phyloP scores from a whole-genome alignment of 1,140 invertebrate species.

The Magallana angulata region DNA sequence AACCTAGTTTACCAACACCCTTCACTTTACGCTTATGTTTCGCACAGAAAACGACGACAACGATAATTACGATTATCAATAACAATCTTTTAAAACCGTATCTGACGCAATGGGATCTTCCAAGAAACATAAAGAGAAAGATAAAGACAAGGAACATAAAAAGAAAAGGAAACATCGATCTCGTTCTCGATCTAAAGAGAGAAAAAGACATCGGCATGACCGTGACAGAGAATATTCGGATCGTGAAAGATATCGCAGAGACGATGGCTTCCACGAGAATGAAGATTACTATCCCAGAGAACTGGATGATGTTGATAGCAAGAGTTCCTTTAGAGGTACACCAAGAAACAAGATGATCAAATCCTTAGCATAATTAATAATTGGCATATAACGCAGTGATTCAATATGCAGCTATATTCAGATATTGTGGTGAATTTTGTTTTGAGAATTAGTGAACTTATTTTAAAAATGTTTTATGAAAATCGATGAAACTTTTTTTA shows the following conservation, averaged over 20 bases:
- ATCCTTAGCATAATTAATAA: too few species aligned
- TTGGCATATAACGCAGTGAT: too few species aligned
- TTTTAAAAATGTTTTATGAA: too few species aligned
- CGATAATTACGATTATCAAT: too few species aligned
- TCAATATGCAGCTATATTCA: too few species aligned
- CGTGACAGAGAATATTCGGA: conserved; percentile 52
- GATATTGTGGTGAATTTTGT: too few species aligned
- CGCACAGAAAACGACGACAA: conserved; percentile 8
- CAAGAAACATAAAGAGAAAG: conserved; percentile 80
- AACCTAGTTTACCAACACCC: background rate
- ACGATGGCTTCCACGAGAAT: background rate
- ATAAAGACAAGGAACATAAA: conserved; percentile 75
- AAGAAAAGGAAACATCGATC: conserved; percentile 75
- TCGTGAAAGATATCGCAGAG: conserved; percentile 41
- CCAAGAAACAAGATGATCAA: too few species aligned
- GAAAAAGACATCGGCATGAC: conserved; percentile 61
- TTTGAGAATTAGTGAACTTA: too few species aligned
- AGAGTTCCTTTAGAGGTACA: background rate
- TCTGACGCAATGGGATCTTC: conserved; percentile 77
- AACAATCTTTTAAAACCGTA: background rate
- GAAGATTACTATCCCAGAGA: conserved; percentile 45
- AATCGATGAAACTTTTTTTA: too few species aligned
- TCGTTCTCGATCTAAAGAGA: conserved; percentile 74
- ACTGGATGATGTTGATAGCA: conserved; percentile 32
- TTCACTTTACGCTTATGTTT: background rate